phyloP scores from a whole-genome alignment of 2,797 vertebrate genomes.

The Dendrocincla fuliginosa region DNA sequence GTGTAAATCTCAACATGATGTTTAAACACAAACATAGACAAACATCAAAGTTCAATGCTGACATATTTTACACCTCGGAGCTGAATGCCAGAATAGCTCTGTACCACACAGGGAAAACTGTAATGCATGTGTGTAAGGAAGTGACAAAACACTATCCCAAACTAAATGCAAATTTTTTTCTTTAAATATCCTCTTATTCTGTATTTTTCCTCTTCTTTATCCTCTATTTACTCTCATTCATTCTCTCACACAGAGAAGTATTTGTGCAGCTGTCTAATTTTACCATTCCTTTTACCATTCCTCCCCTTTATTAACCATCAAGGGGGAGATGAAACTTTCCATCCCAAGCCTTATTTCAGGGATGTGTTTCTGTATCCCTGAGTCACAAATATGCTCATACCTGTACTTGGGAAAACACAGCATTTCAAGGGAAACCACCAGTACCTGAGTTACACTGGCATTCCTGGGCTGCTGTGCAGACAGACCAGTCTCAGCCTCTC shows the following conservation, averaged over 20 bases:
- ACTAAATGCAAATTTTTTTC: conserved; percentile 59
- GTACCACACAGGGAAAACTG: conserved; percentile 28
- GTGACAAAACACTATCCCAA: conserved; percentile 45
- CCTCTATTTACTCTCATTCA: conserved; percentile 7
- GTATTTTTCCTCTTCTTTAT: conserved; percentile 26
- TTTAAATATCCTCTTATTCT: conserved; percentile 69
- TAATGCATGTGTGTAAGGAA: neutral
- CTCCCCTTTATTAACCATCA: neutral
- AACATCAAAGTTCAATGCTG: conserved; percentile 62
- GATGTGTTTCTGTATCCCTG: neutral
- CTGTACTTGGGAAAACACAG: neutral
- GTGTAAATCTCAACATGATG: conserved; percentile 74
- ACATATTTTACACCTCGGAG: conserved; percentile 48
- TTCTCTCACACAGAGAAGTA: neutral
- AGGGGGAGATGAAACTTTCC: neutral
- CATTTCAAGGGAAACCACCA: neutral
- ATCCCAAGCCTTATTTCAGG: neutral
- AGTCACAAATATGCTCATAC: neutral
- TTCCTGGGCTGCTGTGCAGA: neutral
- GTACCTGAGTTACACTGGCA: neutral
- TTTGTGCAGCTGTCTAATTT: conserved; percentile 30
- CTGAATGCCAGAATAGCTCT: conserved; percentile 15
- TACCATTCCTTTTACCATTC: neutral
- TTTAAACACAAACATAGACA: conserved; percentile 77
- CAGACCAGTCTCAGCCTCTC: neutral